Evolutionary conservation across 64 coral and sea anemone genomes (phyloP).

Genomic region (Acropora yongei): DNA sequence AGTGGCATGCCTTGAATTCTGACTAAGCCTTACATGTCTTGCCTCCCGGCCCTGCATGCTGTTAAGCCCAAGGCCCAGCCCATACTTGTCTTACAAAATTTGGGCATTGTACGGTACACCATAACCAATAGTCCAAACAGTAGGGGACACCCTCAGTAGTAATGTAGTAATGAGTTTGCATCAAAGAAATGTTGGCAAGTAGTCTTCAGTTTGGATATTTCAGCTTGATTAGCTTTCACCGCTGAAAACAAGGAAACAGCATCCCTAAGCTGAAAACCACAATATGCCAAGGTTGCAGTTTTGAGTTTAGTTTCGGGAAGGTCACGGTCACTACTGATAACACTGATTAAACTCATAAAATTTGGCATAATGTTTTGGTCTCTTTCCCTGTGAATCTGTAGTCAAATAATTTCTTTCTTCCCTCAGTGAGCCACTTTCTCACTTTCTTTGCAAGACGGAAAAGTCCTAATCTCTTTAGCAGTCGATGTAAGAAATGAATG

Average conservation of each 20-base stretch:
- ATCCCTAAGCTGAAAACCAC: conserved; percentile 73
- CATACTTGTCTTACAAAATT: conserved; percentile 57
- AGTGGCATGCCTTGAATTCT: conserved; percentile 70
- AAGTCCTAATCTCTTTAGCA: not conserved
- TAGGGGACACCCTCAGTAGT: conserved; percentile 70
- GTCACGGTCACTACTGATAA: conserved; percentile 39
- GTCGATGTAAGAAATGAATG: conserved; percentile 17
- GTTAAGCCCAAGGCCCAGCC: conserved; percentile 63
- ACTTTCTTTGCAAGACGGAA: too few species aligned
- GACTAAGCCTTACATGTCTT: conserved; percentile 52
- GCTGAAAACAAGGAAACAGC: conserved; percentile 49
- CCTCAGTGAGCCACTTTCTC: conserved; percentile 60
- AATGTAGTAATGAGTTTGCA: conserved; percentile 39
- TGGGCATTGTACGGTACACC: conserved; percentile 50
- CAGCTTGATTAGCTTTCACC: conserved; percentile 33
- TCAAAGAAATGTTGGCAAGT: conserved; percentile 67
- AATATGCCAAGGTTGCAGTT: conserved; percentile 41
- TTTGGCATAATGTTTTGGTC: conserved; percentile 71
- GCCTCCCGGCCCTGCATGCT: conserved; percentile 56
- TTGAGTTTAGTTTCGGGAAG: conserved; percentile 11
- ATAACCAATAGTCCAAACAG: conserved; percentile 85
- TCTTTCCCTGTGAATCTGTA: conserved; percentile 86
- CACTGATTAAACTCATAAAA: conserved; percentile 24
- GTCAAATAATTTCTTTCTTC: conserved; percentile 37
- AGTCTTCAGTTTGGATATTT: conserved; percentile 11